phyloP scores from a whole-genome alignment of 1,140 invertebrate genomes.

The Drosophila miranda region DNA sequence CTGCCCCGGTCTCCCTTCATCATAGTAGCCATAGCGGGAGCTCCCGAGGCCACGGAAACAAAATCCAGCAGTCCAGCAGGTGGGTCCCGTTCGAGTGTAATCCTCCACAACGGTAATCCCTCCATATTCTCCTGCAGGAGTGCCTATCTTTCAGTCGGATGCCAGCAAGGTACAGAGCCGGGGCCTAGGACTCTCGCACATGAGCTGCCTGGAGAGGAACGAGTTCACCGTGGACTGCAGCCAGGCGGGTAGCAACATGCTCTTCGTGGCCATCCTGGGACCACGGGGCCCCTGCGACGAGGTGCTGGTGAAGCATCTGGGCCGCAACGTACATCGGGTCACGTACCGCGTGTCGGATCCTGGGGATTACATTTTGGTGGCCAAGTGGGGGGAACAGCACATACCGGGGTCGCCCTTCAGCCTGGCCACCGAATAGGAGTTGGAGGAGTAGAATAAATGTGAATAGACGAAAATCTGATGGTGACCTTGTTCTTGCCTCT shows the following conservation, averaged over 20 bases:
- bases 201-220: constrained; percentile 91
- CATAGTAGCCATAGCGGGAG: constrained; percentile 87
- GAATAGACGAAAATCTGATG: constrained; percentile 26
- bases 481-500: constrained; percentile 42
- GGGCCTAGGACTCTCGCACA: constrained; percentile 93
- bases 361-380: constrained; percentile 92
- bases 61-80: constrained; percentile 1
- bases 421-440: constrained; percentile 84
- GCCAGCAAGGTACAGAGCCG: constrained; percentile 90
- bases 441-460: background rate
- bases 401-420: constrained; percentile 94
- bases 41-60: constrained; percentile 82
- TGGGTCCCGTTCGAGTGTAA: constrained; percentile 3
- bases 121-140: constrained; percentile 62
- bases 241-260: constrained; percentile 92
- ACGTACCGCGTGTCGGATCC: constrained; percentile 89
- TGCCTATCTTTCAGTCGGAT: constrained; percentile 90
- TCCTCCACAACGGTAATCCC: background rate
- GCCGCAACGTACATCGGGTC: constrained; percentile 90
- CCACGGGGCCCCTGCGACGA: constrained; percentile 95
- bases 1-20: constrained; percentile 93
- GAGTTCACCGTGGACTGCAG: constrained; percentile 91
- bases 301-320: constrained; percentile 92
- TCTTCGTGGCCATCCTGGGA: constrained; percentile 93
- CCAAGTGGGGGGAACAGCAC: constrained; percentile 95